phyloP scores from a whole-genome alignment of 1,140 invertebrate species.

The Aradophagus sp. region DNA sequence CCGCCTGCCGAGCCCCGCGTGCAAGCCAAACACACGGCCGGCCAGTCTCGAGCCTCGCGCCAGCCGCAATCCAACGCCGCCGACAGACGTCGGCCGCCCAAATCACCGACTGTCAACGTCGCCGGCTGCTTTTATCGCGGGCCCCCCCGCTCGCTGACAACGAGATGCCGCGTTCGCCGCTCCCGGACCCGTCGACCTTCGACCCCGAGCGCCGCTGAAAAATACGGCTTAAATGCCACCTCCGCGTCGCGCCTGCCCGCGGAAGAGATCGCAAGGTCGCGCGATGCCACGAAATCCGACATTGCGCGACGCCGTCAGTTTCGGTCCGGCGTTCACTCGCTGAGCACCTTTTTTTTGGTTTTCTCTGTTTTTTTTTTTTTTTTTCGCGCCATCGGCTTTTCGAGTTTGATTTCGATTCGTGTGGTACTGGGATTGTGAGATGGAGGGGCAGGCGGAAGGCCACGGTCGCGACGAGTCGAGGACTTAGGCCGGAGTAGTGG shows the following conservation, averaged over 20 bases:
- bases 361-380: slow-evolving; percentile 6
- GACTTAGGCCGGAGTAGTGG: slow-evolving; percentile 18
- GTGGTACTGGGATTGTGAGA: background rate
- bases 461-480: slow-evolving; percentile 22
- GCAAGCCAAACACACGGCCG: slow-evolving; percentile 20
- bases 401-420: background rate
- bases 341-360: too few relatives aligned
- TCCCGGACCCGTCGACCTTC: slow-evolving; percentile 16
- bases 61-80: slow-evolving; percentile 31
- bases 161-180: background rate
- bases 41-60: slow-evolving; percentile 58
- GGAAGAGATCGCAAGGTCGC: slow-evolving; percentile 48
- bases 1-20: slow-evolving; percentile 16
- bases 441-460: slow-evolving; percentile 28
- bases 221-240: slow-evolving; percentile 33
- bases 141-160: too few relatives aligned
- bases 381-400: background rate
- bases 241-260: slow-evolving; percentile 40
- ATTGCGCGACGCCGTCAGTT: slow-evolving; percentile 30
- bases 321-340: slow-evolving; percentile 17
- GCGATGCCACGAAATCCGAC: slow-evolving; percentile 43
- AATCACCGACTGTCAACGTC: slow-evolving; percentile 14
- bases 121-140: slow-evolving; percentile 7
- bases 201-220: slow-evolving; percentile 26
- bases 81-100: slow-evolving; percentile 15